A percentile compares a stretch with the other conserved stretches of the same genome.
These are phyloP conservation scores for Brachycybe producta DNA, from an alignment of 2,888 invertebrate genomes.

Conservation along the genomic window DNA sequence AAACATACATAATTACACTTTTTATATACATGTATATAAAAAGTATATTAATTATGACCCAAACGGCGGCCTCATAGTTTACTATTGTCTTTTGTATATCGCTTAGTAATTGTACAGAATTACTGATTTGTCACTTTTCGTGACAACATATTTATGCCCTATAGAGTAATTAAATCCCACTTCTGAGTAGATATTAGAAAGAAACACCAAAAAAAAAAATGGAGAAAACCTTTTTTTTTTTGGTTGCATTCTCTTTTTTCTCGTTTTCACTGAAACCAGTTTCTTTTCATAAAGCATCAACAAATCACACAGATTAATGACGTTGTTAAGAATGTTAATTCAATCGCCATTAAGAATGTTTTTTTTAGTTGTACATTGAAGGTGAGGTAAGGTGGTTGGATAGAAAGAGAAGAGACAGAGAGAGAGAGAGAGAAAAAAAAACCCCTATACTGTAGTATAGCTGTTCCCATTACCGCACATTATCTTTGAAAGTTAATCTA, in stretches of 20 bases:
- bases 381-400: constrained; percentile 1
- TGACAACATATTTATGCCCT: too few relatives aligned
- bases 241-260: not conserved
- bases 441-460: not conserved
- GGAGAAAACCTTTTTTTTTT: not conserved
- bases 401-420: not conserved
- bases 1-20: too few relatives aligned
- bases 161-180: too few relatives aligned
- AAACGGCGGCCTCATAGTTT: too few relatives aligned
- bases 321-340: constrained; percentile 15
- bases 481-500: constrained; percentile 20
- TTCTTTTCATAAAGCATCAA: too few relatives aligned
- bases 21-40: too few relatives aligned
- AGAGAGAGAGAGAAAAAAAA: not conserved
- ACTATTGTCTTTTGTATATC: too few relatives aligned
- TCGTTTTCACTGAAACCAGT: too few relatives aligned
- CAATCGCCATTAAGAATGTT: constrained; percentile 12
- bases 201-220: not conserved
- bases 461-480: constrained; percentile 16
- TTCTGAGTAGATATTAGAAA: not conserved
- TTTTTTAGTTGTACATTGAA: too few relatives aligned
- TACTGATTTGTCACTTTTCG: too few relatives aligned
- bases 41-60: too few relatives aligned
- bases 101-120: too few relatives aligned
- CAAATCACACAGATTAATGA: constrained; percentile 16